These are phyloP conservation scores for Oxytorus armatus DNA, from an alignment of 2,888 invertebrate species.

Conservation along the genomic window DNA sequence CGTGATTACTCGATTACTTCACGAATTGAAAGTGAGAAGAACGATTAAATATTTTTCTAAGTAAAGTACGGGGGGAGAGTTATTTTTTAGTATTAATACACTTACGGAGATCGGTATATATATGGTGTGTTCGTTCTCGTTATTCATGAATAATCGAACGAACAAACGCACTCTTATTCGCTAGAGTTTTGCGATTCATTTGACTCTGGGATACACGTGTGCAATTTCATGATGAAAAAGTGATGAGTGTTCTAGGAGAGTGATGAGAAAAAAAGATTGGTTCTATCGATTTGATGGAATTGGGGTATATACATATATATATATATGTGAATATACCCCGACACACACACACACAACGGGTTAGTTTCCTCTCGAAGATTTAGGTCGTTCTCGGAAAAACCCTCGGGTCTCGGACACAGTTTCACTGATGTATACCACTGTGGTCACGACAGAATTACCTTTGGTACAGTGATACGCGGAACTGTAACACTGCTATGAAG, in stretches of 20 bases:
- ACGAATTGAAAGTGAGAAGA: background rate
- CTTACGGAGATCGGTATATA: constrained; percentile 3
- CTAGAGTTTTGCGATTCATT: constrained; percentile 26
- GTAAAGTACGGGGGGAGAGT: background rate
- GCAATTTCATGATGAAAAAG: constrained; percentile 38
- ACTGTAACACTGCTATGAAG: background rate
- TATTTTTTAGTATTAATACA: constrained; percentile 14
- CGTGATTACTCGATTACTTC: background rate
- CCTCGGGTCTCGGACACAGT: constrained; percentile 1
- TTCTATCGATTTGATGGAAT: constrained; percentile 42
- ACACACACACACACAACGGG: no score
- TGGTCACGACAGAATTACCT: constrained; percentile 4
- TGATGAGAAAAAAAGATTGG: constrained; percentile 42
- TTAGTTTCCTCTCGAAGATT: background rate
- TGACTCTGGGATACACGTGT: constrained; percentile 1
- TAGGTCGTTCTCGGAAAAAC: constrained; percentile 12
- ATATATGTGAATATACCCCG: no score
- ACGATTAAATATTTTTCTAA: background rate
- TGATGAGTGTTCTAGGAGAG: constrained; percentile 35
- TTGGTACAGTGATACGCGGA: constrained; percentile 9
- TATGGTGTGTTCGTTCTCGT: background rate
- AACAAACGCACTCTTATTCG: background rate
- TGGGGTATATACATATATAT: constrained; percentile 19
- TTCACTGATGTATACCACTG: background rate
- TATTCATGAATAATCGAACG: background rate